These are phyloP conservation scores for Enteromius thamalakanensis DNA, from an alignment of 2,797 vertebrate genomes.

Conservation along the genomic window DNA sequence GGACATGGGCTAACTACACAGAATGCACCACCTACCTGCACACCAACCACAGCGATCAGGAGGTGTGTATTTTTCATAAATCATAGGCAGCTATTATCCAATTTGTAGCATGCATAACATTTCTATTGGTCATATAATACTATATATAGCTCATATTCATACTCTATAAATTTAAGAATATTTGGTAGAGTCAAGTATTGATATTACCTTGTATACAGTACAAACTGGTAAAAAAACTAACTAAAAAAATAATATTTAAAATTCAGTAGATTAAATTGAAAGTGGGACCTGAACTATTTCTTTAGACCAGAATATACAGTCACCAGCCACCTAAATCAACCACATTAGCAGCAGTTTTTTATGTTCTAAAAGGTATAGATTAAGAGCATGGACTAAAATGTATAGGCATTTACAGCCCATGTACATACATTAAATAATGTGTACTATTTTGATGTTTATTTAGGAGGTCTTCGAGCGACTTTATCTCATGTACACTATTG, in stretches of 20 bases:
- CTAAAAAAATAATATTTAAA: neutral
- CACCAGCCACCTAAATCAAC: neutral
- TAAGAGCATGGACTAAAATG: neutral
- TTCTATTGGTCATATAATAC: neutral
- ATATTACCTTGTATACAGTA: neutral
- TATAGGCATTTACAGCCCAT: neutral
- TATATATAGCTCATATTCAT: neutral
- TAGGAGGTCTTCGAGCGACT: slow-evolving; percentile 89
- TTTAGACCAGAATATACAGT: neutral
- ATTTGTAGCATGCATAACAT: neutral
- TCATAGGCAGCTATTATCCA: neutral
- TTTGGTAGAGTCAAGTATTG: neutral
- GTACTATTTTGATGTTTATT: slow-evolving; percentile 49
- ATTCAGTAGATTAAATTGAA: neutral
- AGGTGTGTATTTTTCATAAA: slow-evolving; percentile 62
- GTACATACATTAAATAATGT: neutral
- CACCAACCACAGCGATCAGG: slow-evolving; percentile 74
- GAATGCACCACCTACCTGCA: slow-evolving; percentile 86
- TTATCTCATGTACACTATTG: slow-evolving; percentile 88
- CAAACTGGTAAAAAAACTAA: neutral
- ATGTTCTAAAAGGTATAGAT: neutral
- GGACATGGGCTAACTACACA: slow-evolving; percentile 92
- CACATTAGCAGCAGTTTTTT: neutral
- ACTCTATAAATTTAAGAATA: neutral
- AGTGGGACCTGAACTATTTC: neutral